Base-by-base conservation (phyloP, 2,888 invertebrate genomes). In the Pristionchus arcanus region DNA sequence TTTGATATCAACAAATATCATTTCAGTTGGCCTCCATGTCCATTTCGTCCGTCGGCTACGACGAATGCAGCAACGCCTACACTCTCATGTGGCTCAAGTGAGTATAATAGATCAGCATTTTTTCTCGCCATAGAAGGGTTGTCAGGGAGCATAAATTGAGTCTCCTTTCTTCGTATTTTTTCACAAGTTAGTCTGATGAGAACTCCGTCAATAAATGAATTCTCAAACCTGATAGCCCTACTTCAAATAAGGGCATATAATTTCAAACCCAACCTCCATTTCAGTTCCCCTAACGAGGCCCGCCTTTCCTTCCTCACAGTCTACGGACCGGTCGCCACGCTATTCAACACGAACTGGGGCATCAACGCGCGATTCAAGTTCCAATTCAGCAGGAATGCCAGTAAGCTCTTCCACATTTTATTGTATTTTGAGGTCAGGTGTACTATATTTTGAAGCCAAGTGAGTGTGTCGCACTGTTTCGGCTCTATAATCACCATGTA, bases 341-440 rank as follows among this genome's bases (percentile, higher is more conserved):
- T 77, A 21, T 77, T 77, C 77, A 77, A 77, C 31, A 19, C 37
- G 1, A 77, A 77, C 13, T 77, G 21, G 25, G 77, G 77, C 21
- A 21, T 77, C 19, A 77, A 77, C 77, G 77, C 77, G 21, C 37
- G 77, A 3, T 77, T 77, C 42, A 34, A 49, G 21, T 77, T 77
- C 49, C 42, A 37, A 25, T 49, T 42, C 77, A 42, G 34, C 34
- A 77, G 42, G 42, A 77, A 77, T 34, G 42, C 42, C 42, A 37
- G 77, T 77, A n/a, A 77, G 77, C 2, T 31, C 42, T 42, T 42
- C 42, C 42, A 42, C 42, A 42, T 42, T 42, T 9, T 42, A 42
- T 42, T 42, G 9, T 42, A 42, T 42, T 42, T 42, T 42, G 42
- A 9, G 42, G 9, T 42, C 42, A 42, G 9, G 9, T 42, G n/a